These are phyloP conservation scores for Lamprotornis superbus DNA, from an alignment of 2,113 vertebrate genomes.

Conservation along the genomic window DNA sequence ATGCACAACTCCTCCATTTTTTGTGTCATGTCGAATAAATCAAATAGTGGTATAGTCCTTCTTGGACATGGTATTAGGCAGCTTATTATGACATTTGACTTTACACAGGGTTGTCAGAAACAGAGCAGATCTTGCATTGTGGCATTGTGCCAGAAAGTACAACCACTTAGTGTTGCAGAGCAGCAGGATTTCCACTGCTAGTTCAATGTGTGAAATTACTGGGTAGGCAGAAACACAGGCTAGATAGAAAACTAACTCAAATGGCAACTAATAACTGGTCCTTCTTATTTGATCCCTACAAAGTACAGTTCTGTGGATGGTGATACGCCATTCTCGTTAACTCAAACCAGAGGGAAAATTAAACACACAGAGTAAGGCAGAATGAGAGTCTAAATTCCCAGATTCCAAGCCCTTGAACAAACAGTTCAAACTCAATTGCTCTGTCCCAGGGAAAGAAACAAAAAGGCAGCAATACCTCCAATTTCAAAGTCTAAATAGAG, in stretches of 20 bases:
- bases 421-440: not conserved
- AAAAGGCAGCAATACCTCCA: not conserved
- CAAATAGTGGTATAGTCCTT: not conserved
- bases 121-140: not conserved
- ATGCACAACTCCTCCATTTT: not conserved
- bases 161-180: not conserved
- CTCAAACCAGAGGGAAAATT: not conserved
- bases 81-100: not conserved
- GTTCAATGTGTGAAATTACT: not conserved
- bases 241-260: not conserved
- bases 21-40: not conserved
- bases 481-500: not conserved
- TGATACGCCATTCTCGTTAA: not conserved
- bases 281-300: not conserved
- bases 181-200: not conserved
- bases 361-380: not conserved
- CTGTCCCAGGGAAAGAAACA: not conserved
- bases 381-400: not conserved
- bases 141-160: not conserved
- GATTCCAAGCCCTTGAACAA: not conserved
- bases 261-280: not conserved
- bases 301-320: not conserved
- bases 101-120: not conserved
- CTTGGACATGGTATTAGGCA: not conserved
- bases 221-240: not conserved